Evolutionary conservation across 2,113 vertebrate species (phyloP), one percentile per base, ranked within the genome.

Genomic region (Okapia johnstoni): DNA sequence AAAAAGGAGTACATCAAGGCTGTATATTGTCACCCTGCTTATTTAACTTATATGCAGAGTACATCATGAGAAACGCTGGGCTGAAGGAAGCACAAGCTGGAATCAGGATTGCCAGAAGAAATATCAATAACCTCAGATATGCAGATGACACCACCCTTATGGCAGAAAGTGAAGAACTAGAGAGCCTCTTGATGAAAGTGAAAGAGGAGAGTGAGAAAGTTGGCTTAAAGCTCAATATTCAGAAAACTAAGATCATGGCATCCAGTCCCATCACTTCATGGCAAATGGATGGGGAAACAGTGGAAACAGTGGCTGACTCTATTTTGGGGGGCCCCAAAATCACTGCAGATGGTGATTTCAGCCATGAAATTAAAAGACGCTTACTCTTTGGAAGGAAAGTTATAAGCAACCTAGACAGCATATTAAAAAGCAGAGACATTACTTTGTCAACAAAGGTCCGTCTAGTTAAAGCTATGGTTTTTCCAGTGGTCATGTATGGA

Each of bases 311-410:
- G 61, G n/a, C 61, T n/a, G 63, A 66, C 8, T 21, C 10, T 66
- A 66, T 66, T n/a, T 66, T 66, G 0, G 0, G 1, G 7, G 16
- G 61, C 61, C n/a, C 61, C 17, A 66, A 36, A 66, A 66, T 36
- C 63, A 66, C 17, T 66, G 33, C 17, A 36, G 33, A 66, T 66
- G 2, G n/a, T 66, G 63, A 66, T 2, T 66, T 33, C 9, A 66
- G 33, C 33, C 33, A 66, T 21, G 63, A 66, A 66, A 66, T 66
- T 11, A 66, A 19, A 36, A 66, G 63, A 66, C 0, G 0, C 8
- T 36, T 36, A 66, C n/a, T 66, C 17, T 16, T 36, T 66, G 63
- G 63, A 21, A 66, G 63, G 17, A 66, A 66, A 66, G 63, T 36
- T 66, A 66, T 36, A 17, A 36, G 17, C 63, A 66, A 66, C 33